Evolutionary conservation across 30 jellyfish, hydroid and myxozoan species (phyloP), one percentile per base, ranked within the genome.

Genomic region (Clytia hemisphaerica): DNA sequence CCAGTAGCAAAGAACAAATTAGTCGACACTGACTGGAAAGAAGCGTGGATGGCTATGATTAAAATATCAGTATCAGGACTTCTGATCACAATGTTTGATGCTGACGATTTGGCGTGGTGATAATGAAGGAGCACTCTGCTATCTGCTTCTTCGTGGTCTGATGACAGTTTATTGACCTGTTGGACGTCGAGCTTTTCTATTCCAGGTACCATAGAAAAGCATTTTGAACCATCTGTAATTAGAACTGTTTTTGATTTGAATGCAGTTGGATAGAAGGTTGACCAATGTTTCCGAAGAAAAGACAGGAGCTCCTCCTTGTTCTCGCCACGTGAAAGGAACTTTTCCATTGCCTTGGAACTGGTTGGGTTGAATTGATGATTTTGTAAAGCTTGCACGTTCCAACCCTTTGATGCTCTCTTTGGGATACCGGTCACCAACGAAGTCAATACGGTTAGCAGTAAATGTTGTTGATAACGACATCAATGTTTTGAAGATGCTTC

Each of bases 91-190:
- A 77, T 76, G 49, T 73, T 61, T 40, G 25, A 53, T 30, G 45
- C 45, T 15, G 54, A 53, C 16, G 45, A 6, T 21, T 76, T 50
- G 54, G 92, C 92, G 28, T 77, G 92, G 19, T 77, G 53, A 24
- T 57, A 58, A 79, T 61, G 65, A 33, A 75, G 51, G 15, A 61
- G 35, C 79, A 75, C 35, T 15, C 88, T 57, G 66, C 80, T 61
- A 54, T 75, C 88, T 49, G 79, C 88, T 64, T 75, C 79, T 64
- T 75, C 88, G 58, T 75, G 88, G 26, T 75, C 80, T 10, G 66
- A 75, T 61, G 19, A 35, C 61, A 75, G 73, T 63, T 61, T 80
- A n/a, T 29, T 45, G 61, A 75, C 35, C 4, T 47, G 59, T 15
- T 60, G 36, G 71, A 70, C 31, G 49, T 47, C 72, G n/a, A n/a